Base-by-base conservation (phyloP, 2,888 invertebrate genomes). In the Amphipoea lucens region DNA sequence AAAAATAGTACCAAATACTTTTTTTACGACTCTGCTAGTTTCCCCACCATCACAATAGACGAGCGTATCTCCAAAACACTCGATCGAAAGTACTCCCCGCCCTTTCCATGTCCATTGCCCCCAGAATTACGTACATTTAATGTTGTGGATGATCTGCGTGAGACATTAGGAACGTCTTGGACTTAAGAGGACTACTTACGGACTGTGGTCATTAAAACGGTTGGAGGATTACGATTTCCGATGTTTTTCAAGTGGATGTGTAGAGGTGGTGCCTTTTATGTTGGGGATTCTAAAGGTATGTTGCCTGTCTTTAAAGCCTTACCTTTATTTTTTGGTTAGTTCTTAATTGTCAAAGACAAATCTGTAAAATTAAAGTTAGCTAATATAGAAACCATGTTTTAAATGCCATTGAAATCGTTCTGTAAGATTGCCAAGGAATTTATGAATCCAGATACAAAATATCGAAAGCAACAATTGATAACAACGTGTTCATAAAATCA, bases 131-230 rank as follows among this genome's bases (percentile, higher is more conserved):
- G 89, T 79, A 85, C 83, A 87, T 78, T 89, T 92, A 92, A 93
- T 93, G 93, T 90, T 85, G 86, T 89, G 92, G 91, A 92, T 93
- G 92, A 94, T 93, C 93, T 92, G 91, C 90, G 74, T 12, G 74
- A 87, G 90, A 90, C 92, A 92, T 92, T 91, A 91, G 90, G 77
- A 80, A 62, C 82, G 70, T 85, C 81, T 86, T 84, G 78, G 81
- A 76, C 90, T 90, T 88, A 84, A 90, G 82, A 87, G 87, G 84
- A 71, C 78, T 79, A 84, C 90, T 90, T 85, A 88, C 81, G 79
- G 80, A 68, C 84, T 85, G 87, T 83, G 84, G 90, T 92, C 92
- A 91, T 92, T 92, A 92, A 89, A 86, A 82, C 76, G 86, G 78
- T 68, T 76, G 85, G 82, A 57, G 66, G 77, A 72, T 76, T 74